Percentiles rank a stretch among this genome's conserved stretches.
Conservation (phyloP, 2,888 invertebrate species). For the Anodontia alba region DNA sequence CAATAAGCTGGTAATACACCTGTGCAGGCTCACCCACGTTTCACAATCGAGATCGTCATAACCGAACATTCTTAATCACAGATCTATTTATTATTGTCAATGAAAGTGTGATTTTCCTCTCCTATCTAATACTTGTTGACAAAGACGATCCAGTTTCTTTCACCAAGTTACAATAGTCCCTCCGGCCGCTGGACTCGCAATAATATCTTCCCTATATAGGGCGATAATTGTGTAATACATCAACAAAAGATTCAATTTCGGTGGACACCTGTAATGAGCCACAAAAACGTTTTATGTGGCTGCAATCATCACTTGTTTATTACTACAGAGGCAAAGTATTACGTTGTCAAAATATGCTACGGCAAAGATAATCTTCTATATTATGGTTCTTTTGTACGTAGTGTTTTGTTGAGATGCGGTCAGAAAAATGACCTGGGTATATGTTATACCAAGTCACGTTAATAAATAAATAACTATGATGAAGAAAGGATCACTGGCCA, state of each 20-base stretch:
- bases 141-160: conserved; percentile 18
- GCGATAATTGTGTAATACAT: conserved; percentile 53
- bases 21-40: conserved; percentile 19
- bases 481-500: no score
- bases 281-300: conserved; percentile 27
- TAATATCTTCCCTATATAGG: conserved; percentile 43
- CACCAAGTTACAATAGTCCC: background rate
- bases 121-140: conserved; percentile 55
- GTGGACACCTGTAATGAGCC: conserved; percentile 42
- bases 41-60: conserved; percentile 50
- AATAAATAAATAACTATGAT: no score
- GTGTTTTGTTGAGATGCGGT: no score
- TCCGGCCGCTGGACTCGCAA: background rate
- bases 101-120: conserved; percentile 60
- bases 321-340: background rate
- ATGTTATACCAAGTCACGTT: no score
- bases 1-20: conserved; percentile 16
- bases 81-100: conserved; percentile 57
- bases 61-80: conserved; percentile 38
- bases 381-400: no score
- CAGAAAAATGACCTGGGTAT: no score
- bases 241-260: conserved; percentile 45
- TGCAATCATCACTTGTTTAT: conserved; percentile 16
- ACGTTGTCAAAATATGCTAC: conserved; percentile 8
- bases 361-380: background rate